Percentiles rank a stretch among this genome's conserved stretches.
Conservation (phyloP, 2,797 vertebrate genomes). For the Gadopsis bispinosus region DNA sequence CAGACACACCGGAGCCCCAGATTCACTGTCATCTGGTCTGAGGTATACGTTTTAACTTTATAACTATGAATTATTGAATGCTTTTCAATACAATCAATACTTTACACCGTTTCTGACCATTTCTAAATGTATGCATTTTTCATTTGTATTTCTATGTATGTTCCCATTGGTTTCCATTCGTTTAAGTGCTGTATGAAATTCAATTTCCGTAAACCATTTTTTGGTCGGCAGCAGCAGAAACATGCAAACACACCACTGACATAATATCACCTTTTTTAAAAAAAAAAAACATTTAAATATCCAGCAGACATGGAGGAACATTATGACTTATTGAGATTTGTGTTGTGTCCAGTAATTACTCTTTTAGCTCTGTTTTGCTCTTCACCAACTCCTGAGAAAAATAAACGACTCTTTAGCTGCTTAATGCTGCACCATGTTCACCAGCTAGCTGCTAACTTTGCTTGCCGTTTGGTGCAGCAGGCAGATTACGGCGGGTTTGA, state of each 20-base stretch:
- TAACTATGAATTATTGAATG: background rate
- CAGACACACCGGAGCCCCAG: background rate
- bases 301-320: background rate
- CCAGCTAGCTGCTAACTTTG: background rate
- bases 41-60: background rate
- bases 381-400: too few relatives aligned
- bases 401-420: background rate
- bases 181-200: background rate
- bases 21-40: background rate
- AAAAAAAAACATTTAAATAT: background rate
- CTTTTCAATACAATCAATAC: background rate
- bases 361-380: background rate
- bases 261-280: background rate
- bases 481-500: background rate
- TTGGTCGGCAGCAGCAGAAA: background rate
- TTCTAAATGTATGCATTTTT: background rate
- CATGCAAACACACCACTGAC: background rate
- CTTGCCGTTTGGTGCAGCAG: background rate
- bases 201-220: background rate
- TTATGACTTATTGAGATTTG: background rate
- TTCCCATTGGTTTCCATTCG: background rate
- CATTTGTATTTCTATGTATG: background rate
- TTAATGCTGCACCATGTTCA: background rate
- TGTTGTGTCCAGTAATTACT: background rate
- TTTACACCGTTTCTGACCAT: background rate